Evolutionary conservation across 2,888 invertebrate genomes (phyloP).

Genomic region (Tetropium fuscum): DNA sequence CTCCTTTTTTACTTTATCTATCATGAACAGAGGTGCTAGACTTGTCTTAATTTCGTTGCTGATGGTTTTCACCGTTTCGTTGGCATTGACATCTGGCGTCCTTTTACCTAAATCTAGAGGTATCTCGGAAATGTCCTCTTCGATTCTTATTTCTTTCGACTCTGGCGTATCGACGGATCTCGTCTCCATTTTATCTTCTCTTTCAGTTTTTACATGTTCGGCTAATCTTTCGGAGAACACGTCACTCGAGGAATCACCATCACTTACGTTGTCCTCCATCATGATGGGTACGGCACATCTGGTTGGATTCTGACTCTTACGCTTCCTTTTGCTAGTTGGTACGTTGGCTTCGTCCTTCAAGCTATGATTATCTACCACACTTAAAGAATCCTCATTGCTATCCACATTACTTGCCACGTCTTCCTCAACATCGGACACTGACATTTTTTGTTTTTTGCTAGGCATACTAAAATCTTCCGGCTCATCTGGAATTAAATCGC

Average conservation of each 20-base stretch:
- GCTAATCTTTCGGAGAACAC: slow-evolving; percentile 58
- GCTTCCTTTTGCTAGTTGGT: slow-evolving; percentile 82
- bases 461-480: slow-evolving; percentile 79
- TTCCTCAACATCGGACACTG: slow-evolving; percentile 70
- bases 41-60: slow-evolving; percentile 63
- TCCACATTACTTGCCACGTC: slow-evolving; percentile 72
- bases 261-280: slow-evolving; percentile 70
- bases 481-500: slow-evolving; percentile 66
- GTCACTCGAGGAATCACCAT: slow-evolving; percentile 74
- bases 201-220: slow-evolving; percentile 46
- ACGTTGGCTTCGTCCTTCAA: slow-evolving; percentile 69
- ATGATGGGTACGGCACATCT: slow-evolving; percentile 76
- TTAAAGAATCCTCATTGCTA: slow-evolving; percentile 74
- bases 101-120: slow-evolving; percentile 66
- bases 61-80: slow-evolving; percentile 60
- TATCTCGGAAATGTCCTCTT: slow-evolving; percentile 54
- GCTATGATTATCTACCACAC: slow-evolving; percentile 69
- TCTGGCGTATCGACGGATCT: slow-evolving; percentile 44
- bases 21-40: slow-evolving; percentile 62
- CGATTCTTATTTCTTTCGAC: slow-evolving; percentile 42
- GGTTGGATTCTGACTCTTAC: slow-evolving; percentile 91
- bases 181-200: slow-evolving; percentile 43
- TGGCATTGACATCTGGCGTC: slow-evolving; percentile 64
- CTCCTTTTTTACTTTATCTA: slow-evolving; percentile 65
- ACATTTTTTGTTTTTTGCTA: slow-evolving; percentile 72